Evolutionary conservation across 2,888 invertebrate species (phyloP).

Genomic region (Xylota segnis): DNA sequence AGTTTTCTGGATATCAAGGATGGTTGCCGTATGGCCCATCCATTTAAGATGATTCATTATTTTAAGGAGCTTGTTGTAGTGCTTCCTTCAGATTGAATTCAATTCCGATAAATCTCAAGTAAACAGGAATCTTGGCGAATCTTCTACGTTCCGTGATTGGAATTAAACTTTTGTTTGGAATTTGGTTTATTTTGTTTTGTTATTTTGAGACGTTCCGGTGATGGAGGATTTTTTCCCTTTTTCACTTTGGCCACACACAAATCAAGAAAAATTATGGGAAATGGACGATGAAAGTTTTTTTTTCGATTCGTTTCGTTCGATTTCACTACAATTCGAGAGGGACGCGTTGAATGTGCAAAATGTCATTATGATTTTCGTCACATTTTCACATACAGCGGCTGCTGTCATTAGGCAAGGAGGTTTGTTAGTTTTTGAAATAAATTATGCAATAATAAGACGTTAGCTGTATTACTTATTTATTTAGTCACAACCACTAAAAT

Average conservation of each 20-base stretch:
- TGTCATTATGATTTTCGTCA: conserved; percentile 32
- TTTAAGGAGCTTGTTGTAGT: neutral
- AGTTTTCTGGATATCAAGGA: conserved; percentile 83
- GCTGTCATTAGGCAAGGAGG: neutral
- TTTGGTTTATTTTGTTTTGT: conserved; percentile 66
- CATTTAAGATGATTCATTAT: conserved; percentile 83
- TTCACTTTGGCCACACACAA: conserved; percentile 73
- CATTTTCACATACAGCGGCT: conserved; percentile 50
- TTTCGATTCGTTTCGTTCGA: conserved; percentile 71
- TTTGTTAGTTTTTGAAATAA: neutral
- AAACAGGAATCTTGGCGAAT: conserved; percentile 63
- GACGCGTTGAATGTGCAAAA: conserved; percentile 55
- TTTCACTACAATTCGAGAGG: conserved; percentile 37
- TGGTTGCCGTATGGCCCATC: conserved; percentile 84
- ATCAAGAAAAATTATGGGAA: conserved; percentile 58
- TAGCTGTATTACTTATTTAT: no score
- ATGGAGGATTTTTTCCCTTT: conserved; percentile 51
- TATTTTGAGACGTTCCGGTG: conserved; percentile 73
- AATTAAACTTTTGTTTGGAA: conserved; percentile 36
- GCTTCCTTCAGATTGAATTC: conserved; percentile 29
- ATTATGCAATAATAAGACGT: no score
- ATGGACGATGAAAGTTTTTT: conserved; percentile 65
- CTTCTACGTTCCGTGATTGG: conserved; percentile 58
- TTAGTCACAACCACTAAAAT: no score
- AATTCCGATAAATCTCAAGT: conserved; percentile 41